Evolutionary conservation across 2,113 vertebrate species (phyloP).

Genomic region (Erythrolamprus reginae): DNA sequence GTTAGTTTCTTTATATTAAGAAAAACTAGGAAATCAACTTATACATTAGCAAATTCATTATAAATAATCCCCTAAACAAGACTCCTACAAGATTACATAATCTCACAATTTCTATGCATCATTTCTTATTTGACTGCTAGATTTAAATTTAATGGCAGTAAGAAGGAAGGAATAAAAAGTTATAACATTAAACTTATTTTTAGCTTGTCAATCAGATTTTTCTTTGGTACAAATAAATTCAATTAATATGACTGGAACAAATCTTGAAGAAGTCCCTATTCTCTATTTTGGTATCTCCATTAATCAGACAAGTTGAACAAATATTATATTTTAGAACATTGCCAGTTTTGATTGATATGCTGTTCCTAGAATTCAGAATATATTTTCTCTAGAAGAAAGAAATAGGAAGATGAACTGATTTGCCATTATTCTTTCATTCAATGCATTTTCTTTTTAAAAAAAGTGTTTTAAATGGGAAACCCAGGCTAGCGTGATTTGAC

Average conservation of each 20-base stretch:
- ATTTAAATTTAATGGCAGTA: background rate
- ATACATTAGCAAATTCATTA: background rate
- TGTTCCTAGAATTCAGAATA: background rate
- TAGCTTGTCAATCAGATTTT: background rate
- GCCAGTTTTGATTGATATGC: background rate
- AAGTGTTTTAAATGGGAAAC: background rate
- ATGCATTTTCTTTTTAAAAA: too few relatives aligned
- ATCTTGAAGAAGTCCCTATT: background rate
- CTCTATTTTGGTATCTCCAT: background rate
- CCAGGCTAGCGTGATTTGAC: background rate
- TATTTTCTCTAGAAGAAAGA: background rate
- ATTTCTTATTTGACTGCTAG: background rate
- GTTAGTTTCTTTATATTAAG: background rate
- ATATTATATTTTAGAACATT: background rate
- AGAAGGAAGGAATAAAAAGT: background rate
- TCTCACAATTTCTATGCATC: background rate
- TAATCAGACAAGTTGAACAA: background rate
- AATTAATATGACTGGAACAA: background rate
- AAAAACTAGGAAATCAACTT: background rate
- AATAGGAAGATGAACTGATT: background rate
- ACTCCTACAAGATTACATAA: background rate
- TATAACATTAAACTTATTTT: background rate
- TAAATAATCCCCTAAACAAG: background rate
- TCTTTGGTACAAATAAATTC: background rate
- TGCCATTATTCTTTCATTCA: background rate